Base-by-base conservation (phyloP, 2,888 invertebrate species). In the Macrosoma leucophasiata region DNA sequence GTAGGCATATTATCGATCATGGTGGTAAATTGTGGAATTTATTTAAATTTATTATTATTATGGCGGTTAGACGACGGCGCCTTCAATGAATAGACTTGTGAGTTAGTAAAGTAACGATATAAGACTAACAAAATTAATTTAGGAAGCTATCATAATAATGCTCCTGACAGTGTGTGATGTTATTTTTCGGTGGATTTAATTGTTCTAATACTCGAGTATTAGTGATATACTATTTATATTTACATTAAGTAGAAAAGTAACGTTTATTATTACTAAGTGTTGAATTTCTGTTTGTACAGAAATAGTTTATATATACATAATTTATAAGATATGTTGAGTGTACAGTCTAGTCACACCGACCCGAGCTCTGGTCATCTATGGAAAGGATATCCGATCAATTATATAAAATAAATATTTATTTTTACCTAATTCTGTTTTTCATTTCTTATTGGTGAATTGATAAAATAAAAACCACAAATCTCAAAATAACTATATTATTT, bases 121-220 rank as follows among this genome's bases (percentile, higher is more conserved):
- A 76, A 78, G 76, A 81, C 81, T 81, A 84, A 84, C 81, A 73
- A 67, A 55, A 68, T 62, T 71, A 71, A 70, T 73, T 69, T 68
- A 76, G 68, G 69, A 71, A 52, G 65, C 71, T 67, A 71, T 29
- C 62, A 56, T 69, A 58, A 52, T 72, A 68, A 72, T 62, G 59
- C 69, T 73, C 73, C 68, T 59, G 62, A 69, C 69, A 67, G 75
- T 71, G 77, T 78, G 74, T 73, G 66, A 70, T 71, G 71, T 67
- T 73, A 72, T 74, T 76, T 77, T 81, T 79, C 71, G 74, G 71
- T 79, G 79, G 58, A 75, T 79, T 75, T 74, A 74, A 68, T 73
- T 60, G 63, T 68, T 84, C 79, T 81, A 82, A 82, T 84, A 81
- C 82, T 82, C 82, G 82, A 82, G 82, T 84, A 84, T 84, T 84